Base-by-base conservation (phyloP, 2,113 vertebrate species). In the Coturnix japonica region DNA sequence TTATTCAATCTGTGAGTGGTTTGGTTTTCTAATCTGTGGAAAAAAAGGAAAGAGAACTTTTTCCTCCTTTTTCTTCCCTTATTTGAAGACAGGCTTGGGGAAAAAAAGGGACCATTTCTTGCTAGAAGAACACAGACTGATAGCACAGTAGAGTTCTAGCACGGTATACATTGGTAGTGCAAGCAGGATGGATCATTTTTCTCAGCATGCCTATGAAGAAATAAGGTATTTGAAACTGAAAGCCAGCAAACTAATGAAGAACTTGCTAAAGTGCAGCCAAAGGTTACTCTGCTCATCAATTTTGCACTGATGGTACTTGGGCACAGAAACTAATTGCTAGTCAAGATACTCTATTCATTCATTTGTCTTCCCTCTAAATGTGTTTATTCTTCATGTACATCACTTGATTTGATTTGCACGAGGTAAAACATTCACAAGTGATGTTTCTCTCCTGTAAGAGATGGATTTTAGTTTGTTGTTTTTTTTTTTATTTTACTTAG, bases 331-430 rank as follows among this genome's bases (percentile, higher is more conserved):
- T 94, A 95, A 96, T 95, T 95, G 95, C 95, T 94, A 95, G 93
- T 94, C 86, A 90, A 93, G 94, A 91, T 93, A 94, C 89, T 96
- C 86, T 20, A 84, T 81, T 83, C 94, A 71, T 95, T 95, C 92
- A 95, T 96, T 96, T 66, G 81, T 96, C 94, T 96, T 94, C 91
- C 78, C 74, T 87, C 81, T 95, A 92, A 94, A 96, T 85, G 74
- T 97, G 94, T 96, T 95, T 97, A 94, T 95, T 97, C 96, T 93
- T 93, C 93, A 94, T 87, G 70, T 95, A 93, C 93, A 87, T 95
- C 90, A 88, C 94, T 96, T 89, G 95, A 96, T 97, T 97, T 97
- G 95, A 97, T 97, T 97, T 97, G 90, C 90, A 96, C 37, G 26
- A 94, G 96, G 87, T 95, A 93, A 95, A 97, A 96, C 80, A 87